phyloP scores from a whole-genome alignment of 2,888 invertebrate species.

The Oxytorus armatus region DNA sequence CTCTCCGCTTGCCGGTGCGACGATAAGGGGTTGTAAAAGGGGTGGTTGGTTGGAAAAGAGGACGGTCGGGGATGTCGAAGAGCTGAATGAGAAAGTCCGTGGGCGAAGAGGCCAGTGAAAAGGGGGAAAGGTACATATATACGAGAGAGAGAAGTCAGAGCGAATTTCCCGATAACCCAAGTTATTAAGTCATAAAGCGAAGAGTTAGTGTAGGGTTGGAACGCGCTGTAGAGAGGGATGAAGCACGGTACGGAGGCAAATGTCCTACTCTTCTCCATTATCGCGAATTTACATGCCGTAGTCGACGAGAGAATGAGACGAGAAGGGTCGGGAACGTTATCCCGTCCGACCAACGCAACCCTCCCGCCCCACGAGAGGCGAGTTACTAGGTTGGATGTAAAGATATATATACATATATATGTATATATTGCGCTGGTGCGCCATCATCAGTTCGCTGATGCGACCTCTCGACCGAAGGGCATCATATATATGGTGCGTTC shows the following conservation, averaged over 20 bases:
- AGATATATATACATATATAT: background rate
- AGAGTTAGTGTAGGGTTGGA: constrained; percentile 78
- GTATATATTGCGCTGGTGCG: background rate
- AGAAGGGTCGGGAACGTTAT: constrained; percentile 67
- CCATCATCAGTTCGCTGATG: constrained; percentile 1
- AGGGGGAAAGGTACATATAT: constrained; percentile 37
- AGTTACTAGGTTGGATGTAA: constrained; percentile 36
- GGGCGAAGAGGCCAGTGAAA: constrained; percentile 1
- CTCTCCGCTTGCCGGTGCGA: constrained; percentile 19
- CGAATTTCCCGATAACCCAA: constrained; percentile 83
- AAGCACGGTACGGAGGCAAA: constrained; percentile 64
- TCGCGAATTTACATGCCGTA: constrained; percentile 83
- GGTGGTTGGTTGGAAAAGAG: background rate
- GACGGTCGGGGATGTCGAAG: constrained; percentile 12
- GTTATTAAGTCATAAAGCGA: constrained; percentile 84
- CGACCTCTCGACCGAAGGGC: background rate
- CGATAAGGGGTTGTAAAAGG: constrained; percentile 57
- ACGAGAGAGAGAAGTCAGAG: constrained; percentile 74
- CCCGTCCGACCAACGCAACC: constrained; percentile 43
- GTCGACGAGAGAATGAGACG: constrained; percentile 61
- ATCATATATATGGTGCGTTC: constrained; percentile 9
- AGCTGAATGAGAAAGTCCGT: constrained; percentile 44
- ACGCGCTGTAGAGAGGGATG: constrained; percentile 64
- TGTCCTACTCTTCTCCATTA: constrained; percentile 78
- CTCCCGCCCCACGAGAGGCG: constrained; percentile 31